phyloP scores from a whole-genome alignment of 2,797 vertebrate genomes.

The Clarias pachynema region DNA sequence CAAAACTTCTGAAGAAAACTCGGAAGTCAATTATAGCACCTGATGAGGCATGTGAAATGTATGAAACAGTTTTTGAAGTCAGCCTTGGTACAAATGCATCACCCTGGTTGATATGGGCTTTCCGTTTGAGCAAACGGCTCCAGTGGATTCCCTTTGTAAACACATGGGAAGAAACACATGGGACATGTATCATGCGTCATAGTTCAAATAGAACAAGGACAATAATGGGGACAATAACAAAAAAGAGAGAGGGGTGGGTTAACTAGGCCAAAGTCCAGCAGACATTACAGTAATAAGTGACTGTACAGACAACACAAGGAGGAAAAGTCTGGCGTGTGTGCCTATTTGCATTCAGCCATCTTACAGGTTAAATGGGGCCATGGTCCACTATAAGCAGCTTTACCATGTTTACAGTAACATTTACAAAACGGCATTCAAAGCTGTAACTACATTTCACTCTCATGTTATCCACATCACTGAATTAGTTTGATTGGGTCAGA shows the following conservation, averaged over 20 bases:
- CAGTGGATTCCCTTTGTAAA: slow-evolving; percentile 26
- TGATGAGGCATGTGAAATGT: background rate
- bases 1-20: background rate
- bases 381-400: background rate
- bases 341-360: background rate
- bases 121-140: slow-evolving; percentile 17
- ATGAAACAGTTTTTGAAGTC: background rate
- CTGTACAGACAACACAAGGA: slow-evolving; percentile 26
- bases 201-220: slow-evolving; percentile 57
- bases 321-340: background rate
- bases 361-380: slow-evolving; percentile 37
- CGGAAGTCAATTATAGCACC: background rate
- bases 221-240: slow-evolving; percentile 57
- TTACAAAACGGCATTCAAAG: background rate
- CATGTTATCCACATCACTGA: background rate
- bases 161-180: slow-evolving; percentile 32
- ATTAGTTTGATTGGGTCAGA: background rate
- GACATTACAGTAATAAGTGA: slow-evolving; percentile 40
- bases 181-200: slow-evolving; percentile 67
- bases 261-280: slow-evolving; percentile 47
- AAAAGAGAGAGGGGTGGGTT: slow-evolving; percentile 43
- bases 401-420: background rate
- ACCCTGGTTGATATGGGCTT: slow-evolving; percentile 8
- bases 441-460: background rate
- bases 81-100: background rate